Percentiles rank a stretch among this genome's conserved stretches.
Conservation (phyloP, 2,113 vertebrate species). For the Plecotus auritus region DNA sequence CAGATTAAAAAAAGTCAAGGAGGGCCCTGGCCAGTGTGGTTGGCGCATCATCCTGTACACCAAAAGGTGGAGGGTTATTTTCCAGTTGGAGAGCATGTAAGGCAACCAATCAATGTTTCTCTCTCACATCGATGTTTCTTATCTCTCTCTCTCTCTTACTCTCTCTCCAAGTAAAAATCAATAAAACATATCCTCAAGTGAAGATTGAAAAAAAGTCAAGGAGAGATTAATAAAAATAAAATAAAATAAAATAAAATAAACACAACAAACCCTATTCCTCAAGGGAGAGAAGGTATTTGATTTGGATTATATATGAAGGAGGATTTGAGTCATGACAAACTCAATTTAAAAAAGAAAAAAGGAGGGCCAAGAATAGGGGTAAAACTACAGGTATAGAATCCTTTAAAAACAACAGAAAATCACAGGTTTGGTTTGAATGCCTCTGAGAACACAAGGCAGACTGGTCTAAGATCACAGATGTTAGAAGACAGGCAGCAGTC, state of each 20-base stretch:
- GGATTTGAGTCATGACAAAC: neutral
- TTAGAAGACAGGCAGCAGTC: neutral
- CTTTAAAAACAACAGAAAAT: neutral
- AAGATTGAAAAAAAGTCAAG: neutral
- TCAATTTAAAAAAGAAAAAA: neutral
- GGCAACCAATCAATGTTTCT: neutral
- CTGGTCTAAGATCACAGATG: neutral
- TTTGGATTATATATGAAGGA: neutral
- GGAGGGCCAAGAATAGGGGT: neutral
- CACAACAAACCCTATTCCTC: neutral
- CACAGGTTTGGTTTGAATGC: neutral
- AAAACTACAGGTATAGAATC: neutral
- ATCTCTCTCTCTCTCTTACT: neutral
- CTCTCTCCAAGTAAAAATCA: neutral
- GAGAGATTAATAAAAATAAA: neutral
- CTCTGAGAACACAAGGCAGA: neutral
- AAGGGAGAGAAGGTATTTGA: neutral
- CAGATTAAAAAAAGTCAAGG: neutral
- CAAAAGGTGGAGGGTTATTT: neutral
- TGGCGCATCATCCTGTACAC: neutral
- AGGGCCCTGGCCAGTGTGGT: neutral
- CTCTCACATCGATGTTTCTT: neutral
- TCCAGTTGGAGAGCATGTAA: neutral
- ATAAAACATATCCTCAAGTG: neutral
- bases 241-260: neutral